Conservation (phyloP, 2,113 vertebrate genomes). For the Gambusia holbrooki region DNA sequence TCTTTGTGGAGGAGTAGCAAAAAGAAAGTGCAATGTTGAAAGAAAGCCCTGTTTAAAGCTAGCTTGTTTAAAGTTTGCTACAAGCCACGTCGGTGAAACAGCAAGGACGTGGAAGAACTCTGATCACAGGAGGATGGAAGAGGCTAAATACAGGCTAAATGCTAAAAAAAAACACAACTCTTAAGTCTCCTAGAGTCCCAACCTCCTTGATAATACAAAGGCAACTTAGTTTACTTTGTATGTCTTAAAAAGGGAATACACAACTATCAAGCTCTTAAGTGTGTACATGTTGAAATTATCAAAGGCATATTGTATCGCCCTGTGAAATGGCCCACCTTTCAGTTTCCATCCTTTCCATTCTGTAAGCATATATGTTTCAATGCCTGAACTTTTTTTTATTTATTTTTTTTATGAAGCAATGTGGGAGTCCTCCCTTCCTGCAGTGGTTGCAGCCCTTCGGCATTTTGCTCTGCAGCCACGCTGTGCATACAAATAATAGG, state of each 20-base stretch:
- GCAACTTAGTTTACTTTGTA: background rate
- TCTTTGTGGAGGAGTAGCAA: background rate
- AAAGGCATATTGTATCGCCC: no score
- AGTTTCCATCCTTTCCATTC: background rate
- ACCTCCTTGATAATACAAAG: background rate
- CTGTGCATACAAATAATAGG: constrained; percentile 16
- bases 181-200: background rate
- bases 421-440: background rate
- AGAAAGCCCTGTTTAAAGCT: background rate
- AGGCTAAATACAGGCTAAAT: background rate
- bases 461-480: background rate
- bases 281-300: background rate
- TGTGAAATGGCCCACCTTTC: background rate
- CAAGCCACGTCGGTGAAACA: background rate
- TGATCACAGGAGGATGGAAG: background rate
- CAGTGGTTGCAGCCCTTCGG: background rate
- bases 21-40: background rate
- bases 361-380: background rate
- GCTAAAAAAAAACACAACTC: background rate
- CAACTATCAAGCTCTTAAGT: background rate
- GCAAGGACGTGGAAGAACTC: background rate
- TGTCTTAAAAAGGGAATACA: constrained; percentile 5
- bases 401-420: background rate
- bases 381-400: background rate
- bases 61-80: background rate